phyloP scores from a whole-genome alignment of 2,888 invertebrate species.

The Heliconius cydno region DNA sequence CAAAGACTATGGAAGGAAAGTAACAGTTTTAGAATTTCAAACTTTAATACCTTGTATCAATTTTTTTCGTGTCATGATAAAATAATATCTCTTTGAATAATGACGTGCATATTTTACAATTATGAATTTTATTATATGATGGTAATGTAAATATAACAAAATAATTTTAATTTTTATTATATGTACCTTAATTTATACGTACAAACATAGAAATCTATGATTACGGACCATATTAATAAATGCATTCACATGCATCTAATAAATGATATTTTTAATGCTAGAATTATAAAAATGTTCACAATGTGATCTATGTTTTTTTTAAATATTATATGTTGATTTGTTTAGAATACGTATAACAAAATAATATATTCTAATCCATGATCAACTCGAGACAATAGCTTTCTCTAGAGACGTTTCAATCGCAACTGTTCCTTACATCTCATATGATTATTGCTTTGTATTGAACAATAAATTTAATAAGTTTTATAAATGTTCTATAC shows the following conservation, averaged over 20 bases:
- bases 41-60: not conserved
- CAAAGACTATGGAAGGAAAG: conserved; percentile 55
- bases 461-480: not conserved
- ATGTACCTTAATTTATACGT: no score
- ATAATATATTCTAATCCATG: not conserved
- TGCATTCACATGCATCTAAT: not conserved
- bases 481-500: no score
- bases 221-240: not conserved
- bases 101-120: no score
- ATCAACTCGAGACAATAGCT: not conserved
- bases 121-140: no score
- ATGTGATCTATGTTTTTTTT: no score
- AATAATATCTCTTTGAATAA: not conserved
- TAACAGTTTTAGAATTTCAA: not conserved
- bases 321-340: not conserved
- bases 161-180: no score
- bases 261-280: no score
- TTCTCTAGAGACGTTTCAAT: conserved; percentile 10
- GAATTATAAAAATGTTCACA: no score
- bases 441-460: not conserved
- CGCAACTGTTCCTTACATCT: not conserved
- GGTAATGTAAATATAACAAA: no score
- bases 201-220: not conserved
- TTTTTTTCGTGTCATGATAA: not conserved
- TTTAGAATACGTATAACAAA: not conserved